These are phyloP conservation scores for Ispidina picta DNA, from an alignment of 2,797 vertebrate genomes.

Conservation along the genomic window DNA sequence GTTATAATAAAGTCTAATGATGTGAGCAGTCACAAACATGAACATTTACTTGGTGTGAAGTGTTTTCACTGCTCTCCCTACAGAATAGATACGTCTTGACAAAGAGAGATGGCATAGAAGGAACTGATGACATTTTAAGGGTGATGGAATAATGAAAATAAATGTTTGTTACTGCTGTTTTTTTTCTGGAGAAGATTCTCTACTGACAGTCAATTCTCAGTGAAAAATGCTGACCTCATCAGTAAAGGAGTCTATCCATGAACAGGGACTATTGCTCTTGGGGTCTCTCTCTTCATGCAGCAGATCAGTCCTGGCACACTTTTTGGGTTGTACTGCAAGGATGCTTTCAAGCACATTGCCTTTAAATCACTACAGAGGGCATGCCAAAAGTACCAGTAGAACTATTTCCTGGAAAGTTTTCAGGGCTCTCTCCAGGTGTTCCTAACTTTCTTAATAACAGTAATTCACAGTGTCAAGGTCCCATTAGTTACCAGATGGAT, in stretches of 20 bases:
- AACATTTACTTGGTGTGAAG: constrained; percentile 37
- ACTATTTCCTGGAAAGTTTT: background rate
- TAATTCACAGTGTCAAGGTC: background rate
- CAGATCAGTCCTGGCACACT: background rate
- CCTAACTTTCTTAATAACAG: background rate
- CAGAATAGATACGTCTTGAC: background rate
- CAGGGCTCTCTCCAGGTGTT: background rate
- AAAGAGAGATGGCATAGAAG: background rate
- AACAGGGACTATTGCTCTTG: background rate
- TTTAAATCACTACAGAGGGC: background rate
- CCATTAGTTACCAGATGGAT: background rate
- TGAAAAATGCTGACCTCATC: background rate
- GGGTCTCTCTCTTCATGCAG: background rate
- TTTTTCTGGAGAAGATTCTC: constrained; percentile 24
- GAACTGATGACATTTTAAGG: constrained; percentile 46
- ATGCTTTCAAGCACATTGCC: background rate
- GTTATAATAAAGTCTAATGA: constrained; percentile 14
- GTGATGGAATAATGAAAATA: constrained; percentile 40
- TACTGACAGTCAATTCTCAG: background rate
- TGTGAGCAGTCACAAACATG: background rate
- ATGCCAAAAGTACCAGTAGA: background rate
- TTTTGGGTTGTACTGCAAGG: background rate
- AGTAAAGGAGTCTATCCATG: background rate
- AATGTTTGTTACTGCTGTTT: background rate
- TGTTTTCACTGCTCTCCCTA: constrained; percentile 34